Evolutionary conservation across 1,140 invertebrate genomes (phyloP), one percentile per base, ranked within the genome.

Genomic region (Oryzaephilus surinamensis): DNA sequence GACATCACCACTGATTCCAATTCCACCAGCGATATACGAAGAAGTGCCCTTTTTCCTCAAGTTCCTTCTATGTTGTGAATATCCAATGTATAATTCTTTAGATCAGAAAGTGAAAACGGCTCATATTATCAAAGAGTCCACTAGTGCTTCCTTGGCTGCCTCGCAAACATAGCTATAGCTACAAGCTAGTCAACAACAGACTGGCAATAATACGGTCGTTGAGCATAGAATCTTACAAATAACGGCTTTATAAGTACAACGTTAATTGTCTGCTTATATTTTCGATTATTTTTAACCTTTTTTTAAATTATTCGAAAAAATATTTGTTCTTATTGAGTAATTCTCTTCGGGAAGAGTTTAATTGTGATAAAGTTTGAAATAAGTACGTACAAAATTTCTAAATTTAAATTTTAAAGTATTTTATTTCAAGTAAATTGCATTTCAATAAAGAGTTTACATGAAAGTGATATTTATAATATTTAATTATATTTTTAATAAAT

Each of bases 1-100:
- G 1, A 92, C 88, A 10, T 91, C 87, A 36, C 86, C 86, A 1
- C 60, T 94, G 38, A 84, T 94, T 51, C 87, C 85, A 4, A 77
- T 92, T 46, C 88, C 88, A 1, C 83, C 85, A 0, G 67, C 77
- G 2, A 76, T 90, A 28, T 94, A 92, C 60, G 73, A 77, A 1
- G 81, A 85, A 60, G 79, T 92, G 5, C 88, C 88, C 6, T 69
- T 69, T 48, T 79, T 79, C 32, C 57, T 93, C 6, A 92, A 91
- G 59, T 87, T 79, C 50, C 64, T 87, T 3, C 58, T 86, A 10
- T 91, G 86, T 58, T 92, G 85, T 55, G 88, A 93, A 57, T 89
- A 79, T 58, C 87, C 88, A 1, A 68, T 90, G 14, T 92, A 92
- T 55, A 74, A 88, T 52, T 84, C 78, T 8, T 65, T 83, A 35